These are phyloP conservation scores for Anneissia japonica DNA, from an alignment of 35 echinoderm and acorn worm genomes.

Conservation along the genomic window DNA sequence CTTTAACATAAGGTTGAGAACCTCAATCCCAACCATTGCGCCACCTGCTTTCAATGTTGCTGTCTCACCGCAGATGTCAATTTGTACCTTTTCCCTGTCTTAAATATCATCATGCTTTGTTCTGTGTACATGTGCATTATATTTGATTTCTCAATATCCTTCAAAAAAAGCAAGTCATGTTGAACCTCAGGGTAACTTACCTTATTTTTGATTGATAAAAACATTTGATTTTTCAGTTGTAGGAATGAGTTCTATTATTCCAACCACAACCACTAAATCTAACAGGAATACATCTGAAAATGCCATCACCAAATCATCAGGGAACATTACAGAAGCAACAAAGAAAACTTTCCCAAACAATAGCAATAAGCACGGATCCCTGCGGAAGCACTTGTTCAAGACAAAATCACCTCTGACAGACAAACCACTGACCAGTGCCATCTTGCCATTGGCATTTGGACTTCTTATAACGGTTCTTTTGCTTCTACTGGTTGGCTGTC, in stretches of 20 bases:
- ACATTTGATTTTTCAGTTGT: not conserved
- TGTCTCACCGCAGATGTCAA: no score
- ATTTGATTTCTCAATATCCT: no score
- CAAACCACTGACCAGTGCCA: not conserved
- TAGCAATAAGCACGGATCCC: not conserved
- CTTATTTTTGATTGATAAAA: no score
- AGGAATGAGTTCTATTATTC: not conserved
- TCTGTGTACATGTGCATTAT: no score
- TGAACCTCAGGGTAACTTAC: no score
- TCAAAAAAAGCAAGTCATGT: no score
- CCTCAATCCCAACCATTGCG: no score
- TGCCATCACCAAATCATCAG: not conserved
- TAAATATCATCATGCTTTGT: no score
- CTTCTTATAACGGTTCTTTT: not conserved
- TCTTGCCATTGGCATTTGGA: not conserved
- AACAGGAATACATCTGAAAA: not conserved
- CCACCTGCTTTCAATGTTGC: no score
- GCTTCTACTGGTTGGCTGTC: not conserved
- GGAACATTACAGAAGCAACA: not conserved
- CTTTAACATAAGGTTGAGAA: no score
- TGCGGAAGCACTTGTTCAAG: not conserved
- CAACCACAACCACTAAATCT: not conserved
- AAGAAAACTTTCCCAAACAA: not conserved
- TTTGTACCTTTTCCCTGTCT: no score
- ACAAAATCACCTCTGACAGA: not conserved